A percentile compares a stretch with the other conserved stretches of the same genome.
phyloP scores from a whole-genome alignment of 37 sponge, comb jelly and placozoan species.

The Sycon ciliatum region DNA sequence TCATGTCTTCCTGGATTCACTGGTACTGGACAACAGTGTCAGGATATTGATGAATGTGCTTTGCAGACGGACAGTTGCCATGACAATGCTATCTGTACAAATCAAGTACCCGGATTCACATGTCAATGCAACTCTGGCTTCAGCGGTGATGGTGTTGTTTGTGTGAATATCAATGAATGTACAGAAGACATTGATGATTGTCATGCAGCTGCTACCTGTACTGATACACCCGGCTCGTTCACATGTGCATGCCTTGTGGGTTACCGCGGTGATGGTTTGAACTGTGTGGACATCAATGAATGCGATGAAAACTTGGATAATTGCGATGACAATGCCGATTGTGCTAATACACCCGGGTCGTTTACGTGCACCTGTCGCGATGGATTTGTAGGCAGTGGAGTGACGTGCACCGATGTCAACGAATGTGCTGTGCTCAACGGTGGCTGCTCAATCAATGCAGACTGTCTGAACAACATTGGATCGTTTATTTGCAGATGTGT shows the following conservation, averaged over 20 bases:
- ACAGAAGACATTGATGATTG: not conserved
- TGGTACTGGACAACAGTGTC: not conserved
- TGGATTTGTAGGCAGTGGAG: not conserved
- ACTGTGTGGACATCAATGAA: not conserved
- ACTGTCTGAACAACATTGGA: too few species aligned
- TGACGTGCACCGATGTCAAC: not conserved
- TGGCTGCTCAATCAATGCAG: too few species aligned
- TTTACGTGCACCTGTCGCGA: not conserved
- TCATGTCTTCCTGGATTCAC: not conserved
- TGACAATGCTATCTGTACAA: not conserved
- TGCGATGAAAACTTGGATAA: not conserved
- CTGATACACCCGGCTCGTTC: conserved; percentile 11
- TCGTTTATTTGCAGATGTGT: not conserved
- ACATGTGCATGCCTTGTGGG: not conserved
- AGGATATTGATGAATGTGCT: not conserved
- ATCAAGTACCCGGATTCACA: not conserved
- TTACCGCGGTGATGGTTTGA: not conserved
- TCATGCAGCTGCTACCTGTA: conserved; percentile 1
- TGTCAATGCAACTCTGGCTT: not conserved
- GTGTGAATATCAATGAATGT: conserved; percentile 1
- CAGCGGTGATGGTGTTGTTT: not conserved
- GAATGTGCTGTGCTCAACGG: not conserved
- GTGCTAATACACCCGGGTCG: not conserved
- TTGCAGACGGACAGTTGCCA: not conserved
- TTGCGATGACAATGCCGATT: not conserved